Conservation (phyloP, 2,113 vertebrate species). For the Oncorhynchus clarkii region DNA sequence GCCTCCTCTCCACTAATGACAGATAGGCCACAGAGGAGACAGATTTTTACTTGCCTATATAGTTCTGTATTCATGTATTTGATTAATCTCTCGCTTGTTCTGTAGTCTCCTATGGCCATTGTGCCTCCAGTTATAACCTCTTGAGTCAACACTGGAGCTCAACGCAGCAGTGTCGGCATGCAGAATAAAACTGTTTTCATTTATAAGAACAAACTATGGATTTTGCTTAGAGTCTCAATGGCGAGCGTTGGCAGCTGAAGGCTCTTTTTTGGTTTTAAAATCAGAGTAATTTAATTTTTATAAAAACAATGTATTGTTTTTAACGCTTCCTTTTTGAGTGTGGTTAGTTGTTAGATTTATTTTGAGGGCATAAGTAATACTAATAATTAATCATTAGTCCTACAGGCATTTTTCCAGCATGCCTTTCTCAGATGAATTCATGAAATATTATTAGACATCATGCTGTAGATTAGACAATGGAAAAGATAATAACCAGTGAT, state of each 20-base stretch:
- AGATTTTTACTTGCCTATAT: slow-evolving; percentile 30
- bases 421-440: neutral
- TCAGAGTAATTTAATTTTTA: slow-evolving; percentile 49
- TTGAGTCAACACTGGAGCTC: slow-evolving; percentile 66
- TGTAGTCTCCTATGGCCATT: slow-evolving; percentile 33
- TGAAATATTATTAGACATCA: too few relatives aligned
- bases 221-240: slow-evolving; percentile 46
- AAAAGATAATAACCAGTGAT: slow-evolving; percentile 13
- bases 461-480: slow-evolving; percentile 5
- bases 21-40: slow-evolving; percentile 41
- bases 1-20: slow-evolving; percentile 21
- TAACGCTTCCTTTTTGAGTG: slow-evolving; percentile 24
- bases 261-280: slow-evolving; percentile 44
- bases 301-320: slow-evolving; percentile 27
- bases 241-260: slow-evolving; percentile 43
- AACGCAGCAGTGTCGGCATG: slow-evolving; percentile 41
- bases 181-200: slow-evolving; percentile 65
- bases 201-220: slow-evolving; percentile 62
- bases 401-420: slow-evolving; percentile 44
- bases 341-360: slow-evolving; percentile 36
- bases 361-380: slow-evolving; percentile 33
- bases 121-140: slow-evolving; percentile 46
- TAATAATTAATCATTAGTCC: slow-evolving; percentile 39
- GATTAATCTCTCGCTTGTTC: slow-evolving; percentile 32
- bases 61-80: slow-evolving; percentile 49